Base-by-base conservation (phyloP, 2,797 vertebrate genomes). In the Rhadinocentrus ornatus region DNA sequence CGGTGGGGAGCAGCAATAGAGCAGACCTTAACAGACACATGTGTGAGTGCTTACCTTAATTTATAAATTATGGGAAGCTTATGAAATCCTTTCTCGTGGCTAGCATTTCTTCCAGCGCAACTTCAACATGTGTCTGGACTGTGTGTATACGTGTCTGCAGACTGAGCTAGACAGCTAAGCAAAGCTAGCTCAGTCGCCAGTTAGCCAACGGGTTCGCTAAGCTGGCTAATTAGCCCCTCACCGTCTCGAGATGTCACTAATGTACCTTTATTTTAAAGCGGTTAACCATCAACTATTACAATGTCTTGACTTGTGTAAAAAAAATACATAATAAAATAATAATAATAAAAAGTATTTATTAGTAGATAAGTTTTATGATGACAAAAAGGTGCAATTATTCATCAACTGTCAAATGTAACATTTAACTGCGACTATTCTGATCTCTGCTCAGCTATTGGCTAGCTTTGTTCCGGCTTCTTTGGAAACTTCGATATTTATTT, bases 101-200 rank as follows among this genome's bases (percentile, higher is more conserved):
- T 70, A 46, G 76, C 91, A 91, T 93, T 77, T 85, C 89, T 86
- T 9, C 90, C 71, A 39, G 1, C 73, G 65, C 71, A 77, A 56
- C 70, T 26, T 34, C 48, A 63, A 80, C 87, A 84, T 88, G 86
- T 86, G 88, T 86, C 24, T 29, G 4, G 26, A 44, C 69, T 60
- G 69, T 71, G 35, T 86, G 89, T 75, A 54, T 81, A 89, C 87
- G 92, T 91, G 90, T 91, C 87, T 80, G 63, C 65, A 63, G 2
- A 44, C 66, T 6, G 55, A 29, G 73, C 67, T 54, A 58, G 37
- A 57, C 39, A 26, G 80, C 80, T 86, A 81, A 48, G 66, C 73
- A 34, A 73, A 69, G 78, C 84, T 82, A 54, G 48, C 31, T 31
- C 74, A 26, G 73, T 66, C 57, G 63, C 22, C 74, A 66, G 78